A percentile compares a stretch with the other conserved stretches of the same genome.
phyloP scores from a whole-genome alignment of 2,113 vertebrate species.

The Rhinichthys klamathensis region DNA sequence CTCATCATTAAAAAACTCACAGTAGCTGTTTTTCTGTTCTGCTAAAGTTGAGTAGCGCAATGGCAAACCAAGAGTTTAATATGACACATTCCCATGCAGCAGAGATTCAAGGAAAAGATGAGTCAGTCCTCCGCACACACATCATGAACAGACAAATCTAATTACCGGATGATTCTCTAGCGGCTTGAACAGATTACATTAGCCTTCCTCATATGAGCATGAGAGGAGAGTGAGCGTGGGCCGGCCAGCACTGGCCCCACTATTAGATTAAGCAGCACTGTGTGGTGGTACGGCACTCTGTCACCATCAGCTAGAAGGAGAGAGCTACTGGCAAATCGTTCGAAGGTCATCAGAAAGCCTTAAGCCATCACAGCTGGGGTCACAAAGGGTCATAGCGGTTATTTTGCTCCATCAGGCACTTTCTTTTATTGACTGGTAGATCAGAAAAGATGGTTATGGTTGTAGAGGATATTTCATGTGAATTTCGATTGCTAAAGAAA shows the following conservation, averaged over 20 bases:
- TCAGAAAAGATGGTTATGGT: background rate
- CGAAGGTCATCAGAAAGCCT: constrained; percentile 25
- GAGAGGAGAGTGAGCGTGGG: constrained; percentile 29
- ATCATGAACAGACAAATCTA: constrained; percentile 60
- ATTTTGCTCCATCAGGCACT: background rate
- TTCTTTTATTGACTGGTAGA: constrained; percentile 3
- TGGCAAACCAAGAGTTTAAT: constrained; percentile 45
- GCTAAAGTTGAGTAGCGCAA: background rate
- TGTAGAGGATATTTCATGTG: background rate
- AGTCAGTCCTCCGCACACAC: constrained; percentile 50
- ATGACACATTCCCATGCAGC: constrained; percentile 50
- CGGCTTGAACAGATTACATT: constrained; percentile 60
- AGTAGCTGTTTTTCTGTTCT: background rate
- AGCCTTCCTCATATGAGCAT: constrained; percentile 51
- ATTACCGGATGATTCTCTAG: constrained; percentile 63
- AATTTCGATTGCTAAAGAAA: background rate
- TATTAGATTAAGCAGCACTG: constrained; percentile 51
- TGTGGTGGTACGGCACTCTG: constrained; percentile 45
- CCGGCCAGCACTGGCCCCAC: constrained; percentile 36
- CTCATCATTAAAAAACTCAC: background rate
- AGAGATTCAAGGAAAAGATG: constrained; percentile 54
- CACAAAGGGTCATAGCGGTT: background rate
- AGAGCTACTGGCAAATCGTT: constrained; percentile 24
- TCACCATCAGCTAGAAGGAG: constrained; percentile 26
- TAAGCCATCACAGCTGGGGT: constrained; percentile 34